Base-by-base conservation (phyloP, 2,888 invertebrate genomes). In the Drosophila siamana region DNA sequence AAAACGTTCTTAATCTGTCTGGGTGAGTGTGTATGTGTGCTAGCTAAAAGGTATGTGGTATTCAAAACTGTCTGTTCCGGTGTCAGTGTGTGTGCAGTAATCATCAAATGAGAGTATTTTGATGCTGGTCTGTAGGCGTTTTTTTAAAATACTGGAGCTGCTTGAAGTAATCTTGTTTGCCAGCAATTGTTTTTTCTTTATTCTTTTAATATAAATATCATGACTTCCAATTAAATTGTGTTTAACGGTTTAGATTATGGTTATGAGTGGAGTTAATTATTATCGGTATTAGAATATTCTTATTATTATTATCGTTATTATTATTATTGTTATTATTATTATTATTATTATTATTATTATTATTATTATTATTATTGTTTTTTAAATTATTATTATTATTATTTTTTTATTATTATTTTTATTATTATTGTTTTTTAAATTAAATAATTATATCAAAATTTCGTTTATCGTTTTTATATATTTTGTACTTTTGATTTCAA, bases 61-160 rank as follows among this genome's bases (percentile, higher is more conserved):
- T 88, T 90, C 78, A 81, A 91, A 92, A 91, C 92, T 92, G 92
- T 92, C 72, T 92, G 92, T 92, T 86, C 92, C 92, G 92, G 92
- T 92, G 92, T 92, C 92, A 92, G 92, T 92, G 92, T 92, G 87
- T 81, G 77, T 89, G 85, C 81, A 81, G 88, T 86, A 78, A 68
- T 70, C 84, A 88, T 77, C 69, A 80, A 78, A 76, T 74, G 80
- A 72, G 73, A 68, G 86, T 91, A 92, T 92, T 86, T 91, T 92
- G 92, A 73, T 75, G 88, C 76, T 59, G 69, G 62, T 70, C 66
- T 59, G 44, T 30, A 22, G 8, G 41, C 13, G 24, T 15, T 11
- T 36, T 22, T 15, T 38, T 47, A 47, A 55, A 16, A 22, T 55
- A n/a, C 11, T 46, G 8, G 13, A 15, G 8, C n/a, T 33, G 4